Conservation (phyloP, 2,888 invertebrate genomes). For the Morpho helenor region DNA sequence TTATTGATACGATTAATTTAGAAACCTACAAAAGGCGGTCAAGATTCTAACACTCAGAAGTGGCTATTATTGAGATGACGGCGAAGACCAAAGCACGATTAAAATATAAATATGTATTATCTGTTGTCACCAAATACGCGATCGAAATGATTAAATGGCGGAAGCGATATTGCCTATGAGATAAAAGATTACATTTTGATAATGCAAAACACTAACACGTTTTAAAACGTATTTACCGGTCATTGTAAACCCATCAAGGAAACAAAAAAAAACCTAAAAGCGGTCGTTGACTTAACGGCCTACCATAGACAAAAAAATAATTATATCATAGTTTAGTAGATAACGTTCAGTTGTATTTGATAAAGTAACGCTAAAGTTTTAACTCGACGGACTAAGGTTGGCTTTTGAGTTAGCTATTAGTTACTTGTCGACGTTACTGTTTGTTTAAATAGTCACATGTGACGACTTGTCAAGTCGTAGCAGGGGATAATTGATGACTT, state of each 20-base stretch:
- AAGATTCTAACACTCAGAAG: too few relatives aligned
- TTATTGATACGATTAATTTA: too few relatives aligned
- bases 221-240: slow-evolving; percentile 10
- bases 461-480: slow-evolving; percentile 44
- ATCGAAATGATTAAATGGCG: too few relatives aligned
- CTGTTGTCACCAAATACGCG: too few relatives aligned
- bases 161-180: neutral
- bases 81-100: too few relatives aligned
- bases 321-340: slow-evolving; percentile 21
- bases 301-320: slow-evolving; percentile 28
- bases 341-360: neutral
- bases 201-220: slow-evolving; percentile 21
- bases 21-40: too few relatives aligned
- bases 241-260: slow-evolving; percentile 18
- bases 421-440: slow-evolving; percentile 18
- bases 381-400: slow-evolving; percentile 13
- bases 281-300: slow-evolving; percentile 27
- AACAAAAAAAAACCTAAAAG: slow-evolving; percentile 17
- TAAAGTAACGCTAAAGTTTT: neutral
- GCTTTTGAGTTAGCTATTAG: slow-evolving; percentile 6
- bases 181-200: slow-evolving; percentile 24
- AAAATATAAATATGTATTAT: too few relatives aligned
- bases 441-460: slow-evolving; percentile 42
- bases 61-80: too few relatives aligned
- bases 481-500: slow-evolving; percentile 60